A percentile compares a stretch with the other conserved stretches of the same genome.
Evolutionary conservation across 2,113 vertebrate species (phyloP).

Genomic region (Phoxinus phoxinus): DNA sequence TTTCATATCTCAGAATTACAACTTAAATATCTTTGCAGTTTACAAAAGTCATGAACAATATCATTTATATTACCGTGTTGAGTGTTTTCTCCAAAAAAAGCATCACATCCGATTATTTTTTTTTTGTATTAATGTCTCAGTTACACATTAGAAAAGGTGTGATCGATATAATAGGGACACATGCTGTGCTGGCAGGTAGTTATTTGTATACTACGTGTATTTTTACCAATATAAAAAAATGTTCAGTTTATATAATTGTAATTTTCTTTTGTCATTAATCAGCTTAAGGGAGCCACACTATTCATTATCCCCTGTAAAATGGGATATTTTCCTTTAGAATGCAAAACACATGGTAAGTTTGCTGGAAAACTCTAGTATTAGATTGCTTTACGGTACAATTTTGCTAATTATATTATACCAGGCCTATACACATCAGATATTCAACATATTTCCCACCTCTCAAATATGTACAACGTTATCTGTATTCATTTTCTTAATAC

Average conservation of each 20-base stretch:
- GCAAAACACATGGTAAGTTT: not conserved
- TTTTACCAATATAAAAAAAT: slow-evolving; percentile 12
- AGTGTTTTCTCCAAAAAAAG: slow-evolving; percentile 40
- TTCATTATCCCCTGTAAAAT: slow-evolving; percentile 15
- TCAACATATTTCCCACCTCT: slow-evolving; percentile 61
- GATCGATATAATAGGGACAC: slow-evolving; percentile 3
- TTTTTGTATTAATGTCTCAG: not conserved
- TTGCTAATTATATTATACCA: slow-evolving; percentile 20
- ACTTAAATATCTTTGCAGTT: slow-evolving; percentile 61
- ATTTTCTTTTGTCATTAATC: not conserved
- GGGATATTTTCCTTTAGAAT: slow-evolving; percentile 2
- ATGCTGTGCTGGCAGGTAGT: slow-evolving; percentile 47
- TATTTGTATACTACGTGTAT: not conserved
- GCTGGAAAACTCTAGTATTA: slow-evolving; percentile 12
- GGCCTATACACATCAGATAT: slow-evolving; percentile 21
- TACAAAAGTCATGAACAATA: slow-evolving; percentile 38
- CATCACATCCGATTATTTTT: too few species aligned
- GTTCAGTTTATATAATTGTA: not conserved
- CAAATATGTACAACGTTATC: slow-evolving; percentile 46
- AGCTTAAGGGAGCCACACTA: slow-evolving; percentile 25
- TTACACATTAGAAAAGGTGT: slow-evolving; percentile 23
- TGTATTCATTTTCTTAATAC: slow-evolving; percentile 63
- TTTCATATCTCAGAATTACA: slow-evolving; percentile 70
- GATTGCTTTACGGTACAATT: slow-evolving; percentile 6
- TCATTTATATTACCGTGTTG: slow-evolving; percentile 39